These are phyloP conservation scores for Montipora capricornis DNA, from an alignment of 64 coral and sea anemone genomes.

Conservation along the genomic window DNA sequence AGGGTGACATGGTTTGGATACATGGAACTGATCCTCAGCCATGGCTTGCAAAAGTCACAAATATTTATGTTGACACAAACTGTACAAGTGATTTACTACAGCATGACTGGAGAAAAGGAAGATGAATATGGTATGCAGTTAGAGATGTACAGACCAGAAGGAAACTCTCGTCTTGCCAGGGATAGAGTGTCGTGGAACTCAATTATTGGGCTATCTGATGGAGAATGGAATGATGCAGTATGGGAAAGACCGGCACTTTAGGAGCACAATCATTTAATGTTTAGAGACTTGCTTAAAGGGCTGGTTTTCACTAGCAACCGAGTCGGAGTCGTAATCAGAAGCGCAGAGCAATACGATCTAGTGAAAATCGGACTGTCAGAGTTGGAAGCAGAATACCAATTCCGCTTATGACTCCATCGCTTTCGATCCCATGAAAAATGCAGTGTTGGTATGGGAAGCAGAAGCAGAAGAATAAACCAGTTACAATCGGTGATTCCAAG, in stretches of 20 bases:
- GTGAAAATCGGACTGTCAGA: too few species aligned
- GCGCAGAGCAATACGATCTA: too few species aligned
- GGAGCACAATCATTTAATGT: too few species aligned
- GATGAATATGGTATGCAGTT: background rate
- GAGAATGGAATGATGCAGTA: background rate
- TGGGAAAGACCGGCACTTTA: background rate
- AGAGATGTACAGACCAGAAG: background rate
- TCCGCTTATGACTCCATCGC: too few species aligned
- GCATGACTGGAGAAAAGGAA: background rate
- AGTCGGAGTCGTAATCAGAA: too few species aligned
- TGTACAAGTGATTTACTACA: background rate
- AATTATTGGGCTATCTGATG: background rate
- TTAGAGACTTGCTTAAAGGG: too few species aligned
- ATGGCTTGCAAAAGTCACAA: constrained; percentile 2
- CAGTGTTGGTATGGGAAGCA: too few species aligned
- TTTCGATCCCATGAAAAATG: too few species aligned
- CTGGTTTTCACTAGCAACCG: too few species aligned
- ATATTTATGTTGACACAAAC: background rate
- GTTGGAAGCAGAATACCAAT: too few species aligned
- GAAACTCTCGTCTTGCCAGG: background rate
- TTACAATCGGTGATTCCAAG: too few species aligned
- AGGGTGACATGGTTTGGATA: background rate
- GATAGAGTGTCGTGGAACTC: constrained; percentile 1
- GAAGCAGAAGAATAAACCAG: too few species aligned
- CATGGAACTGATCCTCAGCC: constrained; percentile 12